Evolutionary conservation across 2,113 vertebrate genomes (phyloP), one percentile per base, ranked within the genome.

Genomic region (Dicrurus megarhynchus): DNA sequence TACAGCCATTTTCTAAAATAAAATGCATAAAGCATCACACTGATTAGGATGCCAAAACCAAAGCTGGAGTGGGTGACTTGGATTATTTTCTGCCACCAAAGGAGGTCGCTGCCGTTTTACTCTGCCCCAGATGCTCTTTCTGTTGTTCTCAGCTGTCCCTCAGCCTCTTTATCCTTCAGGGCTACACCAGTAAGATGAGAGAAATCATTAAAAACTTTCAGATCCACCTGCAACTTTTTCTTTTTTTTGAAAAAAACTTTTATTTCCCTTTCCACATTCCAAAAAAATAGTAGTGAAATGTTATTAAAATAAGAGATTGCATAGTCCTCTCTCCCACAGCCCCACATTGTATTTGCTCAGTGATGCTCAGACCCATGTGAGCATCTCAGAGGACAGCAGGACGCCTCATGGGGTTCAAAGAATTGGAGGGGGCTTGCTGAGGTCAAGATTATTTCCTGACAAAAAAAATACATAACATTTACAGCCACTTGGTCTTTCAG

Each of bases 241-340:
- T 10, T 27, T 47, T 42, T 69, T 50, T 50, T 7, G 11, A 5
- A 84, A 90, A 84, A 73, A 41, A 3, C 21, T 23, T 94, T 94
- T 96, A 90, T 94, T 97, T 89, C n/a, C 33, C 37, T 64, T 82
- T 87, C 30, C 19, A 81, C 56, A 16, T 94, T 81, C 4, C 2
- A 69, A 68, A 67, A 83, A 77, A 52, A 39, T 12, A 86, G 24
- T 20, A 49, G 39, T 95, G 92, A 97, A 96, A 95, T 96, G 83
- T 93, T 83, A 55, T 17, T 83, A 50, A 71, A 92, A 42, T 8
- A 35, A 53, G 74, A 87, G 32, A 65, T 23, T 37, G 46, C 10
- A 44, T 53, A 10, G 4, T 80, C 32, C 24, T 67, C 27, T 33
- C 16, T 57, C 20, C 28, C 9, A 10, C 12, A 82, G 5, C 27